Base-by-base conservation (phyloP, 2,113 vertebrate genomes). In the Neotragus pygmaeus region DNA sequence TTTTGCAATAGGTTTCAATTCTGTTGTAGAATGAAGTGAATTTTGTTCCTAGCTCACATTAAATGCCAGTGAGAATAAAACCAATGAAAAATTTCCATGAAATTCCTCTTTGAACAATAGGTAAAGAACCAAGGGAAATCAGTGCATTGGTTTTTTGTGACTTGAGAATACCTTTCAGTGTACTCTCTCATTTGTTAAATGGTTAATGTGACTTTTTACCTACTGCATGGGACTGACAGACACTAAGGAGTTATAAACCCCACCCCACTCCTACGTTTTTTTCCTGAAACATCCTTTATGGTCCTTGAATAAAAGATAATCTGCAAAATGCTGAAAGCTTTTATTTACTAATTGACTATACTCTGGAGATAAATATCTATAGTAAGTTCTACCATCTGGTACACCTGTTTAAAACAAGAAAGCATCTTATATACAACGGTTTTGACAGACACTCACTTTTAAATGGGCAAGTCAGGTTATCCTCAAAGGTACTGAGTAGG, bases 301-400 rank as follows among this genome's bases (percentile, higher is more conserved):
- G 13, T 66, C 19, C 75, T 90, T 95, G 78, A 95, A 92, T 92
- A 88, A 91, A 90, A 96, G 33, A 60, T 77, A 57, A 33, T 95
- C 96, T 96, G 19, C 23, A 81, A 70, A 90, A 84, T 5, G 13
- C 43, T 64, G 33, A 92, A 90, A 25, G 8, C 16, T 95, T 90
- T 85, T 86, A 3, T 85, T 1, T 82, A 39, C 75, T 49, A 90
- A 87, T 90, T 92, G 43, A 62, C 55, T 88, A 30, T 64, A 47
- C 55, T 53, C 45, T n/a, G 43, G 25, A 90, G 62, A 21, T 92
- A 88, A 62, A 96, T 9, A 21, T 57, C 85, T 90, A 1, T 81
- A 51, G 89, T 95, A 73, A 92, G 25, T 80, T 75, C 33, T 91
- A 47, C 81, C 45, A 90, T 95, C 88, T 98, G 77, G 30, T 86